Conservation (phyloP, 2,797 vertebrate species). For the Adrianichthys oophorus region DNA sequence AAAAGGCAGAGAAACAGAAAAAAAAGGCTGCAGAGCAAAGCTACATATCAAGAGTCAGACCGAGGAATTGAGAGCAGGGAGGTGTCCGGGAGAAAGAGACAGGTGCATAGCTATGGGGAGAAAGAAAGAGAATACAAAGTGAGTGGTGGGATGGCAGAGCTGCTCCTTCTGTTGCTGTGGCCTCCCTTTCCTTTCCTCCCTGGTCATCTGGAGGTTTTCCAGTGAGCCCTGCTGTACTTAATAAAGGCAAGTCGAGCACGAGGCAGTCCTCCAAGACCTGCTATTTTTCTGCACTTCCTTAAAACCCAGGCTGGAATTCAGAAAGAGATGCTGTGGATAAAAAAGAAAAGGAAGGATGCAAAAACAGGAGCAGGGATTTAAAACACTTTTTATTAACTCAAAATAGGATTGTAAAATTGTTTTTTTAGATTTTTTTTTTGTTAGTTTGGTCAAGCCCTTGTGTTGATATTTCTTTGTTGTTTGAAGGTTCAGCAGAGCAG, state of each 20-base stretch:
- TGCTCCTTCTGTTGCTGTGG: conserved; percentile 69
- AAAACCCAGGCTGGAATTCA: conserved; percentile 78
- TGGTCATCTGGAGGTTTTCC: conserved; percentile 82
- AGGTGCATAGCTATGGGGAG: conserved; percentile 69
- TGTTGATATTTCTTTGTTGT: not conserved
- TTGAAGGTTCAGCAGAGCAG: not conserved
- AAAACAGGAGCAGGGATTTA: conserved; percentile 28
- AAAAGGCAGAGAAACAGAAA: conserved; percentile 13
- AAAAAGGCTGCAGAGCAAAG: conserved; percentile 23
- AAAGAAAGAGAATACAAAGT: conserved; percentile 53
- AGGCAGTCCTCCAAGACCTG: conserved; percentile 84
- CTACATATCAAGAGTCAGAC: conserved; percentile 45
- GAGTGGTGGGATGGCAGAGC: conserved; percentile 40
- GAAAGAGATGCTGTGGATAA: conserved; percentile 33
- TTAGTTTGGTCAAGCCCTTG: no score
- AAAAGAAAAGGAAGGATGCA: conserved; percentile 30
- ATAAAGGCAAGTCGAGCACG: conserved; percentile 89
- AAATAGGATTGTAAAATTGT: conserved; percentile 18
- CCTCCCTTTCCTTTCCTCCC: conserved; percentile 64
- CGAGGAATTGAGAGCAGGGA: conserved; percentile 46
- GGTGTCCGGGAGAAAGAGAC: conserved; percentile 50
- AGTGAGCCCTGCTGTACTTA: conserved; percentile 85
- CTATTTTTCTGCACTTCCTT: conserved; percentile 82
- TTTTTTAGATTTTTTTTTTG: no score
- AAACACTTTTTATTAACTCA: conserved; percentile 29